Conservation (phyloP, 2,113 vertebrate species). For the Chaetodon trifascialis region DNA sequence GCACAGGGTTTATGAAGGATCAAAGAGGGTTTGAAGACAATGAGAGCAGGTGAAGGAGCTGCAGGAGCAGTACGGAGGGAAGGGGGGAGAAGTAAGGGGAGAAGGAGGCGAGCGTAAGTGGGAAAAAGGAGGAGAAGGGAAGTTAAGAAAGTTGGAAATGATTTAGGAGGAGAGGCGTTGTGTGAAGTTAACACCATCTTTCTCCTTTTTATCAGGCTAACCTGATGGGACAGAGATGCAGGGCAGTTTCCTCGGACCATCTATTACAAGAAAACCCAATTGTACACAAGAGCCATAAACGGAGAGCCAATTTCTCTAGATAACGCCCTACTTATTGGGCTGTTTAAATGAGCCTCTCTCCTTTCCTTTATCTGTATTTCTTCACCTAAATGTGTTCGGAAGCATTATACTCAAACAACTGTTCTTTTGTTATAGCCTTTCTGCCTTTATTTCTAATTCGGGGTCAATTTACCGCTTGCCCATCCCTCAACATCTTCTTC, state of each 20-base stretch:
- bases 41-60: slow-evolving; percentile 22
- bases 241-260: slow-evolving; percentile 28
- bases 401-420: background rate
- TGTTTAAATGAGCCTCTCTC: slow-evolving; percentile 21
- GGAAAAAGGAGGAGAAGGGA: background rate
- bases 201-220: slow-evolving; percentile 43
- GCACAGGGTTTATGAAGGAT: slow-evolving; percentile 3
- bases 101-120: background rate
- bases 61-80: background rate
- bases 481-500: background rate
- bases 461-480: background rate
- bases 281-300: slow-evolving; percentile 12
- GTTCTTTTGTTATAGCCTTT: background rate
- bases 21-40: slow-evolving; percentile 11
- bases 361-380: background rate
- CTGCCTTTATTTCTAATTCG: background rate
- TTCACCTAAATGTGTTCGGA: background rate
- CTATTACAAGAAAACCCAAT: slow-evolving; percentile 32
- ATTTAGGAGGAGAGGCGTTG: slow-evolving; percentile 28
- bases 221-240: slow-evolving; percentile 34
- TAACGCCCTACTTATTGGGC: slow-evolving; percentile 17
- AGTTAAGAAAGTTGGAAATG: slow-evolving; percentile 7
- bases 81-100: background rate
- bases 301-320: slow-evolving; percentile 36
- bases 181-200: slow-evolving; percentile 24